These are phyloP conservation scores for Anser cygnoides DNA, from an alignment of 2,113 vertebrate species.

Conservation along the genomic window DNA sequence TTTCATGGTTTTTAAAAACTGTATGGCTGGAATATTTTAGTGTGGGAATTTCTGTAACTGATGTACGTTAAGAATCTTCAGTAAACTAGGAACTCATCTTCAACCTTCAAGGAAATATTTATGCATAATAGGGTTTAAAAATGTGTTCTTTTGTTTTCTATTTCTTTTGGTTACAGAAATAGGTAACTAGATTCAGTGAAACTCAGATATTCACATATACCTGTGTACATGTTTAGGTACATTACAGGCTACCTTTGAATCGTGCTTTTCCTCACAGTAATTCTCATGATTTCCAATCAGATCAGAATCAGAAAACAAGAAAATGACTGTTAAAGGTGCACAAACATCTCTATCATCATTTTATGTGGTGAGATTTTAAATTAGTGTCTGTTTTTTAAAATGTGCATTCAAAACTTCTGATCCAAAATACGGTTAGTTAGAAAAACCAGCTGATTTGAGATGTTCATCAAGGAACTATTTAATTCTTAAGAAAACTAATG, in stretches of 20 bases:
- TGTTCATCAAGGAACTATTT: background rate
- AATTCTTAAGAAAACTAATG: background rate
- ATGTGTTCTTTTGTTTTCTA: background rate
- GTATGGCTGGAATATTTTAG: background rate
- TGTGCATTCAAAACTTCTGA: background rate
- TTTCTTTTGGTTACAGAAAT: background rate
- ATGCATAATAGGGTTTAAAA: background rate
- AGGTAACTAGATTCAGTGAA: background rate
- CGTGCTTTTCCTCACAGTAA: background rate
- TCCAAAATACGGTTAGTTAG: background rate
- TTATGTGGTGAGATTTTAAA: background rate
- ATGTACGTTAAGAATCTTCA: background rate
- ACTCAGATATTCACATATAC: background rate
- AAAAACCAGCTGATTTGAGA: background rate
- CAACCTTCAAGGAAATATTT: background rate
- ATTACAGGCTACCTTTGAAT: background rate
- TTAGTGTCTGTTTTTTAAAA: background rate
- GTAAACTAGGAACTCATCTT: background rate
- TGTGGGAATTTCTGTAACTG: background rate
- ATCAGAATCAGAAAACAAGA: background rate
- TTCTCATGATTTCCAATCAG: background rate
- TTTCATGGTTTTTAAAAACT: background rate
- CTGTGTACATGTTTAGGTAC: background rate
- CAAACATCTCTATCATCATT: background rate
- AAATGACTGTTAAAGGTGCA: background rate